Percentiles rank a stretch among this genome's conserved stretches.
Conservation (phyloP, 1,140 invertebrate species). For the Arion vulgaris region DNA sequence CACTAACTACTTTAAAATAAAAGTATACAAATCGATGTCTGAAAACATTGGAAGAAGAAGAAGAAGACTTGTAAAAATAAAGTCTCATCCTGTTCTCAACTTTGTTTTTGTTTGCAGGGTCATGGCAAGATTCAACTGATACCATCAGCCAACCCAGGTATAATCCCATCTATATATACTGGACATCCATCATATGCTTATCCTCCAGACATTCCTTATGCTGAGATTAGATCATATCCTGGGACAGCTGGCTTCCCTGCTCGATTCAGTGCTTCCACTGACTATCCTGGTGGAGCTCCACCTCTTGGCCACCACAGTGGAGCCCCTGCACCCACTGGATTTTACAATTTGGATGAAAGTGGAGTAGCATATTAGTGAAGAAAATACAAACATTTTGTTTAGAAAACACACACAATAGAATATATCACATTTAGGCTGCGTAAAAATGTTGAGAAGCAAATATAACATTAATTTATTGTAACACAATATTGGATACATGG, state of each 20-base stretch:
- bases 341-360: conserved; percentile 50
- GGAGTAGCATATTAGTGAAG: conserved; percentile 40
- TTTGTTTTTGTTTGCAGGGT: conserved; percentile 53
- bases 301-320: conserved; percentile 62
- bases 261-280: conserved; percentile 31
- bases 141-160: conserved; percentile 59
- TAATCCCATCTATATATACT: conserved; percentile 69
- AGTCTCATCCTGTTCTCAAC: too few relatives aligned
- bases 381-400: too few relatives aligned
- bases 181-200: conserved; percentile 71
- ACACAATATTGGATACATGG: too few relatives aligned
- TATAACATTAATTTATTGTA: too few relatives aligned
- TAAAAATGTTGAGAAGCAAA: too few relatives aligned
- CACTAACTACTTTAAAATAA: too few relatives aligned
- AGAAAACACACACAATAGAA: too few relatives aligned
- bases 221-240: conserved; percentile 65
- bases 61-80: too few relatives aligned
- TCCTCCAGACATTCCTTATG: conserved; percentile 64
- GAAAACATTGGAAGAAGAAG: too few relatives aligned
- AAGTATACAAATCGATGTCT: too few relatives aligned
- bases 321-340: conserved; percentile 65
- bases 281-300: conserved; percentile 67
- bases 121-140: conserved; percentile 65
- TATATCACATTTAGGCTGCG: too few relatives aligned
- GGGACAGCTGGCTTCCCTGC: conserved; percentile 53